A percentile compares a stretch with the other conserved stretches of the same genome.
Conservation (phyloP, 2,797 vertebrate species). For the Babyrousa celebensis region DNA sequence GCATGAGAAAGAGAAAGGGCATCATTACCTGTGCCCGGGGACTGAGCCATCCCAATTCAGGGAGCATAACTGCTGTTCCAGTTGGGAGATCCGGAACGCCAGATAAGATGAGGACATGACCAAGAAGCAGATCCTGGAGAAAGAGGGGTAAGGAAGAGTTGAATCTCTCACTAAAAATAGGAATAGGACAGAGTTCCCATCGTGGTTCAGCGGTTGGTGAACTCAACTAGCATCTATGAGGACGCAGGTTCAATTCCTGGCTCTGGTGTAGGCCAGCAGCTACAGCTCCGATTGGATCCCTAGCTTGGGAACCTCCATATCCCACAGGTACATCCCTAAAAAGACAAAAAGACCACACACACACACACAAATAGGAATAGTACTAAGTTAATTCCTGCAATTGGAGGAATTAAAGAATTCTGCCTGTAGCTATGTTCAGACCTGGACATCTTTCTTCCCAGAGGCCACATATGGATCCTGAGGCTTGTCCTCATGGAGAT, state of each 20-base stretch:
- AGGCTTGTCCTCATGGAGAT: not conserved
- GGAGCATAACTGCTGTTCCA: constrained; percentile 97
- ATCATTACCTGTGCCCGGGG: constrained; percentile 91
- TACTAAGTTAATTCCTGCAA: not conserved
- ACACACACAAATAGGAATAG: not conserved
- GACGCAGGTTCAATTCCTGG: no score
- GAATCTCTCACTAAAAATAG: not conserved
- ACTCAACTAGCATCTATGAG: no score
- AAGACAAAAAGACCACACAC: no score
- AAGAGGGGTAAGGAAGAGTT: not conserved
- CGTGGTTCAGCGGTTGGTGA: no score
- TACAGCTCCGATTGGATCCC: no score
- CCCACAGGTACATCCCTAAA: no score
- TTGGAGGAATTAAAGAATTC: not conserved
- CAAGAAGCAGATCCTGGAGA: constrained; percentile 95
- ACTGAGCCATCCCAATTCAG: constrained; percentile 89
- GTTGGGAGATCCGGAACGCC: constrained; percentile 97
- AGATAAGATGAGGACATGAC: constrained; percentile 97
- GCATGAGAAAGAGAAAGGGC: not conserved
- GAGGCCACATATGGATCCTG: not conserved
- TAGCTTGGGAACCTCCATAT: no score
- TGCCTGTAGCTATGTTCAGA: not conserved
- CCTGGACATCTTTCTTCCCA: not conserved
- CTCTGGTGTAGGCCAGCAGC: no score
- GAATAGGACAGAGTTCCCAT: no score